Evolutionary conservation across 2,113 vertebrate species (phyloP).

Genomic region (Diglossa brunneiventris): DNA sequence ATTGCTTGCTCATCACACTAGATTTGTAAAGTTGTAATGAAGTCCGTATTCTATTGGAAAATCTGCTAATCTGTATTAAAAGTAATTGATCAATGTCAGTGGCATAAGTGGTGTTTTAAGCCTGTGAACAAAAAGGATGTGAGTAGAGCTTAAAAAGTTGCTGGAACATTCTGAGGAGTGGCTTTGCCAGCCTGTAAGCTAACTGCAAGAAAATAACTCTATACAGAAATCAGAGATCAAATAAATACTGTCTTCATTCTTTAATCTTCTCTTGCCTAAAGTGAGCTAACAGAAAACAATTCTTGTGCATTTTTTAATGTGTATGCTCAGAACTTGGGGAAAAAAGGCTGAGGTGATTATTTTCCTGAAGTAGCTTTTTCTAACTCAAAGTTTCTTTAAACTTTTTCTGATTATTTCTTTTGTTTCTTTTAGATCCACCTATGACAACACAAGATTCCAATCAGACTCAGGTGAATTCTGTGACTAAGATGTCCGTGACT

Average conservation of each 20-base stretch:
- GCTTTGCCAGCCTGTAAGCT: background rate
- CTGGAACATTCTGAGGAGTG: background rate
- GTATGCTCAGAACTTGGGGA: background rate
- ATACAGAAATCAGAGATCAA: background rate
- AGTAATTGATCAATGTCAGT: background rate
- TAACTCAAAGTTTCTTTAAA: background rate
- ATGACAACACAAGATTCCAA: background rate
- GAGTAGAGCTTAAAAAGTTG: background rate
- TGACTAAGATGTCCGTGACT: background rate
- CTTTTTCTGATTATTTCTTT: background rate
- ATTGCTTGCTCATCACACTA: background rate
- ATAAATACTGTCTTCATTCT: background rate
- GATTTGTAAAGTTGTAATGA: background rate
- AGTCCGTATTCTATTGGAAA: background rate
- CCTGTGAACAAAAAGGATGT: background rate
- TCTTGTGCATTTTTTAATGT: rapidly evolving
- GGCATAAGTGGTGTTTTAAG: background rate
- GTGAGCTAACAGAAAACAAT: background rate
- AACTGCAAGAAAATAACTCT: background rate
- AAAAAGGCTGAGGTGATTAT: background rate
- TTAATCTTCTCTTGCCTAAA: background rate
- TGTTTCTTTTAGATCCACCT: background rate
- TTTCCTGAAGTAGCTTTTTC: background rate
- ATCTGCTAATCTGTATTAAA: background rate
- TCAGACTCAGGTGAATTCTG: background rate